A percentile compares a stretch with the other conserved stretches of the same genome.
Conservation (phyloP, 2,888 invertebrate genomes). For the Prostheceraeus crozeri region DNA sequence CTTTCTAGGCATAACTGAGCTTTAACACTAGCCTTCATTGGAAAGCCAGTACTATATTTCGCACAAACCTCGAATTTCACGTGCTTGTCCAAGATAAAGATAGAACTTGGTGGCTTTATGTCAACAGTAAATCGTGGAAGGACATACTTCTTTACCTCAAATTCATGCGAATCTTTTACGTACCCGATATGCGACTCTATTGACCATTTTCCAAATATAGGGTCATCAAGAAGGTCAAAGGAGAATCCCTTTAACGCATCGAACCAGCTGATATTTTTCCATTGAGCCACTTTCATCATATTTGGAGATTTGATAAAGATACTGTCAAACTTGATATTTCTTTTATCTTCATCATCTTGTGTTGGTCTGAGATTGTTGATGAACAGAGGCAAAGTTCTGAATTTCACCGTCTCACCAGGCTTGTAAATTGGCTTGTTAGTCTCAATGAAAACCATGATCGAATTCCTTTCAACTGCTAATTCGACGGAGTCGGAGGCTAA, state of each 20-base stretch:
- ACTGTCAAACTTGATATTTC: conserved; percentile 40
- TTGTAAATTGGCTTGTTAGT: conserved; percentile 47
- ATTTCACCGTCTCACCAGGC: conserved; percentile 43
- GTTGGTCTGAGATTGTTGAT: too few relatives aligned
- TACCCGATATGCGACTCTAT: conserved; percentile 3
- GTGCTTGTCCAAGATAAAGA: conserved; percentile 15
- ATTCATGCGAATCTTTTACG: neutral
- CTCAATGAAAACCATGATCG: conserved; percentile 47
- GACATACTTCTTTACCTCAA: conserved; percentile 32
- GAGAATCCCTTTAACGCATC: conserved; percentile 39
- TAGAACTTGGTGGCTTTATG: neutral
- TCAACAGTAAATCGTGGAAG: conserved; percentile 29
- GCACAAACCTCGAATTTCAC: conserved; percentile 27
- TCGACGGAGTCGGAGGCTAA: too few relatives aligned
- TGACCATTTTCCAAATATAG: conserved; percentile 18
- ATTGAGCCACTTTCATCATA: conserved; percentile 45
- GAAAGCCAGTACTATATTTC: conserved; percentile 23
- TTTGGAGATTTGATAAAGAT: conserved; percentile 46
- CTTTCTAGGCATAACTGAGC: conserved; percentile 1
- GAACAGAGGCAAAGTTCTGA: conserved; percentile 29
- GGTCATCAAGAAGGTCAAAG: conserved; percentile 24
- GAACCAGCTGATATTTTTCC: conserved; percentile 43
- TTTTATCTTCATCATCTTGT: conserved; percentile 4
- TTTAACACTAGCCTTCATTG: conserved; percentile 9
- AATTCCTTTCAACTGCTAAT: too few relatives aligned